These are phyloP conservation scores for Seira sanloemensis DNA, from an alignment of 2,888 invertebrate genomes.

Conservation along the genomic window DNA sequence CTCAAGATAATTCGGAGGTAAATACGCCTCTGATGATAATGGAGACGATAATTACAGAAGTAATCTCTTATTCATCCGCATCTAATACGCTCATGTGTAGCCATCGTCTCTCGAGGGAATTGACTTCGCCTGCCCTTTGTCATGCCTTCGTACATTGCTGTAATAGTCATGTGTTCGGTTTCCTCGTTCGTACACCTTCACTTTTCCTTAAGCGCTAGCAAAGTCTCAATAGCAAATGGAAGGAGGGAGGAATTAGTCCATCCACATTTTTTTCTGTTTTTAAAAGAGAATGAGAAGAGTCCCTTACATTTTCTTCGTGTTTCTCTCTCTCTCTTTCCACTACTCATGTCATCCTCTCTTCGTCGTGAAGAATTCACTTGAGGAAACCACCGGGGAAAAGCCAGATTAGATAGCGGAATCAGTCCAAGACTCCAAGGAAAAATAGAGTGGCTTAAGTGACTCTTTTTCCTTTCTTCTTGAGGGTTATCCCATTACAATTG, in stretches of 20 bases:
- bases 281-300: background rate
- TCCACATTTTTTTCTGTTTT: too few relatives aligned
- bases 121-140: background rate
- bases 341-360: background rate
- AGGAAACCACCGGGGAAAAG: background rate
- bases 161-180: too few relatives aligned
- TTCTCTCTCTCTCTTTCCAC: background rate
- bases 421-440: background rate
- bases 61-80: background rate
- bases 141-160: too few relatives aligned
- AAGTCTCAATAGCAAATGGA: too few relatives aligned
- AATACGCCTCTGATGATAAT: too few relatives aligned
- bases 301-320: background rate
- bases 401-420: background rate
- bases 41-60: background rate
- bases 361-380: background rate
- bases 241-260: too few relatives aligned
- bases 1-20: too few relatives aligned
- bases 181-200: too few relatives aligned
- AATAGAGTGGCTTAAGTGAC: constrained; percentile 1
- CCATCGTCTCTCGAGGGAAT: background rate
- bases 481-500: background rate
- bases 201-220: too few relatives aligned
- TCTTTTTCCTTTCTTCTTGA: background rate
- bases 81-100: background rate